Evolutionary conservation across 2,888 invertebrate genomes (phyloP), one percentile per base, ranked within the genome.

Genomic region (Mesorhabditis sp.): DNA sequence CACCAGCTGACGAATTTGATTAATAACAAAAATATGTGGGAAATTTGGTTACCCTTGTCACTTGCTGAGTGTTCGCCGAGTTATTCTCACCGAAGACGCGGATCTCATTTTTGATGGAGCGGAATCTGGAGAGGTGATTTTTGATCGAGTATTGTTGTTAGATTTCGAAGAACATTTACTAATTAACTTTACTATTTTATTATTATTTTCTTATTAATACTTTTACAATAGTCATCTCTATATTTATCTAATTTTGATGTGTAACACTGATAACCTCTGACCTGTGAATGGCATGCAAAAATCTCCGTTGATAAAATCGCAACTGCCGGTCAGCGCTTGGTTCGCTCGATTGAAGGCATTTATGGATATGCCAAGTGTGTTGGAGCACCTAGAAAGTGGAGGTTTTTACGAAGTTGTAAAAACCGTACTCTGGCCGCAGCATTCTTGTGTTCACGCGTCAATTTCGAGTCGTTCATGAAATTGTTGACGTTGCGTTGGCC

Each of bases 401-500:
- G 10, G 15, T 28, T 28, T 28, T 28, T 1, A 28, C 13, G n/a
- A 70, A 41, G 15, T n/a, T 62, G 5, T 69, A n/a, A 50, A 43
- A 67, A 45, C 10, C 42, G 50, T 45, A 99, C 98, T 89, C 98
- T 96, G 77, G 98, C 98, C 80, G 98, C 98, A 80, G 97, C 95
- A 89, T 98, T 95, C 91, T 99, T 98, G 89, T 98, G 90, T 95
- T 97, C 80, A 90, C 97, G 96, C 85, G 95, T 95, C 88, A 98
- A 91, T 90, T 97, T 96, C 87, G 97, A 97, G 89, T 98, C 98
- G 95, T 97, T 97, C 97, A 98, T 98, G 89, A 98, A 98, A 90
- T 97, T 97, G 90, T 98, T 98, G 86, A 98, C 98, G 90, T 98
- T 97, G 90, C 97, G 65, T 90, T 98, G 97, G 83, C 97, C 97